A percentile compares a stretch with the other conserved stretches of the same genome.
Evolutionary conservation across 2,888 invertebrate genomes (phyloP).

Genomic region (Tromatobia lineatoria): DNA sequence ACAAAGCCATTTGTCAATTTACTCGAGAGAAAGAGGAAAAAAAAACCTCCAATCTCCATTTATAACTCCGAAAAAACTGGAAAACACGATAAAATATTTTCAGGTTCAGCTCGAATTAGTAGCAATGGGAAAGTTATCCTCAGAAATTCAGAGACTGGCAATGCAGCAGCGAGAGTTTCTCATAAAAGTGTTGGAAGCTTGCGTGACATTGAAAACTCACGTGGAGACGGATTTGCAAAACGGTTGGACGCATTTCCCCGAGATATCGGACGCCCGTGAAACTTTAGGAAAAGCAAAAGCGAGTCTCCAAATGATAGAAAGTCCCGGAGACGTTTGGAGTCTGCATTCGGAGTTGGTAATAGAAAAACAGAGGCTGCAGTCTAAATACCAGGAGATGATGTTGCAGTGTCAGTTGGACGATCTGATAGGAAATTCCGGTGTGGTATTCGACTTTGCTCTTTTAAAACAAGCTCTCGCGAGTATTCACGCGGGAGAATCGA

Average conservation of each 20-base stretch:
- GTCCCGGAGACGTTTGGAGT: conserved; percentile 88
- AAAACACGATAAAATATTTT: conserved; percentile 28
- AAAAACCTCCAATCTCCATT: background rate
- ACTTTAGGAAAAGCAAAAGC: conserved; percentile 88
- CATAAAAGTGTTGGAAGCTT: conserved; percentile 91
- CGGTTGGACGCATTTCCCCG: conserved; percentile 89
- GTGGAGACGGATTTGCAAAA: conserved; percentile 91
- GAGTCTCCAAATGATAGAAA: conserved; percentile 88
- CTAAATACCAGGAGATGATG: conserved; percentile 91
- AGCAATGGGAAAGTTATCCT: conserved; percentile 90
- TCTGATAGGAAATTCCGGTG: conserved; percentile 89
- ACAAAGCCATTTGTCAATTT: background rate
- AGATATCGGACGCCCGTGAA: conserved; percentile 89
- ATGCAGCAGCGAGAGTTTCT: conserved; percentile 91
- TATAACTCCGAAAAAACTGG: background rate
- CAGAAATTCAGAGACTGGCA: conserved; percentile 90
- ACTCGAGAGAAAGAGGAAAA: background rate
- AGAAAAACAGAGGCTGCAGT: conserved; percentile 90
- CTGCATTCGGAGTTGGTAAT: conserved; percentile 88
- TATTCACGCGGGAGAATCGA: conserved; percentile 88
- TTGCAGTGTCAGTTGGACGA: conserved; percentile 91
- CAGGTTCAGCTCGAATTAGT: conserved; percentile 89
- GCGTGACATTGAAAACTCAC: conserved; percentile 91
- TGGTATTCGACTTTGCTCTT: conserved; percentile 89
- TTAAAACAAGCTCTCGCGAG: conserved; percentile 89